A percentile compares a stretch with the other conserved stretches of the same genome.
These are phyloP conservation scores for Tetragonula clypearis DNA, from an alignment of 1,140 invertebrate species.

Conservation along the genomic window DNA sequence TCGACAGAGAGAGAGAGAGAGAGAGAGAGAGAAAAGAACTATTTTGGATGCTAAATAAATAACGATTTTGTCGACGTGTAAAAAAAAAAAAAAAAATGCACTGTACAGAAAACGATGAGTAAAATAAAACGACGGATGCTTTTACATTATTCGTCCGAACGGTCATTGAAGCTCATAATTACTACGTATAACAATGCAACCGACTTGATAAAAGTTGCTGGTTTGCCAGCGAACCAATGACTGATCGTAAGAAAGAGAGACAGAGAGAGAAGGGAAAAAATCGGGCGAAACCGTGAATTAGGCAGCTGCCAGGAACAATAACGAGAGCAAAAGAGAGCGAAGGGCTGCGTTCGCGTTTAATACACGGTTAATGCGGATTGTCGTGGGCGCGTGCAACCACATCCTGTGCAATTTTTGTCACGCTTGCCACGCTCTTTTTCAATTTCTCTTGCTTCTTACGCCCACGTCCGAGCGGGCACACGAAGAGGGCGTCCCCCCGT, in stretches of 20 bases:
- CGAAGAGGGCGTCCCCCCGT: neutral
- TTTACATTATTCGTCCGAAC: neutral
- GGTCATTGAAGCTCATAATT: neutral
- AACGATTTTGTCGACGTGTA: too few relatives aligned
- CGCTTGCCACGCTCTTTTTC: slow-evolving; percentile 20
- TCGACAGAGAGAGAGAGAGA: too few relatives aligned
- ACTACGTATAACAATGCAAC: neutral
- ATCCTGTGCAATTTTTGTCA: slow-evolving; percentile 59
- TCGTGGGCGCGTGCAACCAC: slow-evolving; percentile 52
- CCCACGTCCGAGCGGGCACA: slow-evolving; percentile 23
- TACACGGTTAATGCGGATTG: slow-evolving; percentile 51
- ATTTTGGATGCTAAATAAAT: too few relatives aligned
- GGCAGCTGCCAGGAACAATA: slow-evolving; percentile 57
- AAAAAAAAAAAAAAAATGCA: too few relatives aligned
- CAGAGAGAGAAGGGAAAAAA: slow-evolving; percentile 5
- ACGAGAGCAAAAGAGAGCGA: neutral
- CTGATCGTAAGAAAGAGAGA: neutral
- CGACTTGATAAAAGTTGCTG: too few relatives aligned
- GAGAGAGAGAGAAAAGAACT: too few relatives aligned
- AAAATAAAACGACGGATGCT: neutral
- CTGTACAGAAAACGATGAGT: too few relatives aligned
- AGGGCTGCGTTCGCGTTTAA: slow-evolving; percentile 49
- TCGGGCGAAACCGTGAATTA: slow-evolving; percentile 55
- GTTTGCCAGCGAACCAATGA: neutral
- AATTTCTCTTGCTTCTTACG: neutral